Percentiles rank a stretch among this genome's conserved stretches.
Evolutionary conservation across 2,797 vertebrate species (phyloP).

Genomic region (Esox masquinongy): DNA sequence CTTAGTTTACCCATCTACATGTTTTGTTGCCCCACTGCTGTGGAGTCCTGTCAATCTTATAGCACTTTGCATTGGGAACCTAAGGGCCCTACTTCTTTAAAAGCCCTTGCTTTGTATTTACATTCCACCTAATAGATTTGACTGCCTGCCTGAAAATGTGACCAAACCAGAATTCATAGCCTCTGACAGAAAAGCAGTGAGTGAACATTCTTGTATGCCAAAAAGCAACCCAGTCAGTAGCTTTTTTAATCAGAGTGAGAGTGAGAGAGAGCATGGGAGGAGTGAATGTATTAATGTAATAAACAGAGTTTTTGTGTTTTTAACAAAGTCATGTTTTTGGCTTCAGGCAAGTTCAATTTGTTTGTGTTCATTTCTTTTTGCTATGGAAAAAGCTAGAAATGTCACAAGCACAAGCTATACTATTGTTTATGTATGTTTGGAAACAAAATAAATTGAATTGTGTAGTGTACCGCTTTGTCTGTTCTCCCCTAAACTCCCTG

Average conservation of each 20-base stretch:
- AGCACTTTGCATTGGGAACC: conserved; percentile 61
- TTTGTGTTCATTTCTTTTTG: conserved; percentile 32
- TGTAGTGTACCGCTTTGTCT: not conserved
- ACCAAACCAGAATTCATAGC: conserved; percentile 59
- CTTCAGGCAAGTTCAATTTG: conserved; percentile 57
- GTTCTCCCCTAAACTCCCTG: conserved; percentile 7
- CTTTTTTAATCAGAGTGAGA: conserved; percentile 42
- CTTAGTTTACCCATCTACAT: conserved; percentile 38
- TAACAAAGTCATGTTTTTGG: conserved; percentile 70
- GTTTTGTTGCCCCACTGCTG: conserved; percentile 27
- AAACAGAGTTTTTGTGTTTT: conserved; percentile 57
- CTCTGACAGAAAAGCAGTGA: conserved; percentile 20
- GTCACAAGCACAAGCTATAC: conserved; percentile 44
- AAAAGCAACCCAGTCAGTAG: conserved; percentile 31
- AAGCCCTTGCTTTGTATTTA: conserved; percentile 46
- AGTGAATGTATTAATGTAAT: conserved; percentile 62
- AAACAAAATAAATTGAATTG: not conserved
- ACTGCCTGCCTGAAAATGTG: conserved; percentile 51
- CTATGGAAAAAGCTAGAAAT: conserved; percentile 51
- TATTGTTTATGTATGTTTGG: conserved; percentile 14
- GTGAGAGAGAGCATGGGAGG: conserved; percentile 37
- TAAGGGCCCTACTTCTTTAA: conserved; percentile 41
- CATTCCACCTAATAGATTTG: conserved; percentile 51
- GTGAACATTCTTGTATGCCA: conserved; percentile 19
- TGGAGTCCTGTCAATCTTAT: conserved; percentile 29